phyloP scores from a whole-genome alignment of 2,113 vertebrate genomes.

The Sardina pilchardus region DNA sequence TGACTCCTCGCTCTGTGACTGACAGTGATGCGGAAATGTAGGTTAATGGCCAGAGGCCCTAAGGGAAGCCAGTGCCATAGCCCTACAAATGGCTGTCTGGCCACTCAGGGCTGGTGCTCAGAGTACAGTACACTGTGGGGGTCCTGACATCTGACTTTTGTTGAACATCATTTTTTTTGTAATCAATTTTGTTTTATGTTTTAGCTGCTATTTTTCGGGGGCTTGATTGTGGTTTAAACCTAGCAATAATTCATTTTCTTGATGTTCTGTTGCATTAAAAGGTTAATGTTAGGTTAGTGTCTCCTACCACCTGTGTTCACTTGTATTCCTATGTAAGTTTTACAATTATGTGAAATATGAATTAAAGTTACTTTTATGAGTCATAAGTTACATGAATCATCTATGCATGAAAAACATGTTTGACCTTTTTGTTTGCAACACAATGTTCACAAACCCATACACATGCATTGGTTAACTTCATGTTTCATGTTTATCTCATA shows the following conservation, averaged over 20 bases:
- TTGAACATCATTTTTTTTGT: background rate
- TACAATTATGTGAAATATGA: background rate
- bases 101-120: constrained; percentile 25
- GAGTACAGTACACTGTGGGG: background rate
- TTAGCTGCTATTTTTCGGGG: background rate
- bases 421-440: background rate
- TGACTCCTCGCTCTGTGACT: constrained; percentile 29
- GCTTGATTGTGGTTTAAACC: background rate
- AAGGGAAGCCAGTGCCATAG: constrained; percentile 36
- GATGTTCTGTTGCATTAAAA: no score
- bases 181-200: background rate
- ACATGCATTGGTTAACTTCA: background rate
- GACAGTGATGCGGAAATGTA: constrained; percentile 43
- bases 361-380: background rate
- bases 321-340: background rate
- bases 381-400: no score
- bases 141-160: background rate
- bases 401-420: no score
- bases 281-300: background rate
- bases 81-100: constrained; percentile 33
- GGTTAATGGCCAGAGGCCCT: constrained; percentile 50
- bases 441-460: background rate
- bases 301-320: background rate
- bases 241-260: background rate
- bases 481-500: background rate